Base-by-base conservation (phyloP, 2,797 vertebrate species). In the Atherinosoma microstoma region DNA sequence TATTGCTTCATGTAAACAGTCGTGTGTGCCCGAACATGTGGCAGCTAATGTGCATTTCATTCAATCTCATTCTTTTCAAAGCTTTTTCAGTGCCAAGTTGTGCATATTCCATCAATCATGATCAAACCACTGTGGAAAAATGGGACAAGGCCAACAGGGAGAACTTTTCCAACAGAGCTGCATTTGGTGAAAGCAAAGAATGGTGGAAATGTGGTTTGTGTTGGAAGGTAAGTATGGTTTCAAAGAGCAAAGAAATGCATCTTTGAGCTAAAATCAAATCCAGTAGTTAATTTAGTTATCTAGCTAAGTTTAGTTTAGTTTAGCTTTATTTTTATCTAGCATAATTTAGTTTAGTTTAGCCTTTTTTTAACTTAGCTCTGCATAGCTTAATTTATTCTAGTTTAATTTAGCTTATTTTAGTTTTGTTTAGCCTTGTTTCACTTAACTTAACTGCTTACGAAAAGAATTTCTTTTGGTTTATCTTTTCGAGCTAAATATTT, bases 31-130 rank as follows among this genome's bases (percentile, higher is more conserved):
- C 57, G 53, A 77, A 83, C 79, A 86, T 80, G 75, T 73, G 65
- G 67, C 12, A 54, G 71, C 68, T 74, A 76, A 84, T 61, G 75
- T 79, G 68, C 32, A 75, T 75, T 67, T 80, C 62, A 62, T 62
- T 83, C 63, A 64, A 51, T 35, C 66, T 66, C 22, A 27, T 47
- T 79, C 69, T 74, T 83, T 68, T 84, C 73, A 79, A 62, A 84
- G 75, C 76, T 58, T 49, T 83, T 69, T 16, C 62, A 73, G 73
- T 81, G 78, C 84, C 80, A 78, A 20, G 49, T 84, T 77, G 64
- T 59, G 68, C 61, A 62, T 67, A 76, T 83, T 72, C 78, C 85
- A 92, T 92, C 88, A 90, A 86, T 92, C 90, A 89, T 71, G 76
- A 74, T 82, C 62, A 79, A 83, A 90, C 88, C 83, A 67, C 58